Evolutionary conservation across 2,797 vertebrate species (phyloP).

Genomic region (Eleutherodactylus coqui): DNA sequence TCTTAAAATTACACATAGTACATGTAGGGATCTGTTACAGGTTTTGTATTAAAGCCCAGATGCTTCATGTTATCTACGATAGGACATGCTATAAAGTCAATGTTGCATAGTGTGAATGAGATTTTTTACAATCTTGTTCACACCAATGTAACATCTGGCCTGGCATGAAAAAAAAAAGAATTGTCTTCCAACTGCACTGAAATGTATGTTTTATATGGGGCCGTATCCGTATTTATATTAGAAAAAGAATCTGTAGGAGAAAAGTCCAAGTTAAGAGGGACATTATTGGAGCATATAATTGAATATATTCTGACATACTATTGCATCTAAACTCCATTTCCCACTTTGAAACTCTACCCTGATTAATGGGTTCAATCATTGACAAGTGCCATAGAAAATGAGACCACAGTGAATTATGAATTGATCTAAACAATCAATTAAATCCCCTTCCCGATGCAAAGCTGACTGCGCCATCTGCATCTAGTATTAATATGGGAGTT

Average conservation of each 20-base stretch:
- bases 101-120: background rate
- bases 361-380: slow-evolving; percentile 34
- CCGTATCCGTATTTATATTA: background rate
- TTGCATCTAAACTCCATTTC: slow-evolving; percentile 23
- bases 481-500: slow-evolving; percentile 19
- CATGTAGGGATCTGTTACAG: background rate
- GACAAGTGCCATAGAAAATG: slow-evolving; percentile 27
- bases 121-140: background rate
- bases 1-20: too few species aligned
- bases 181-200: background rate
- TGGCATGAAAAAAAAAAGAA: background rate
- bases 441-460: slow-evolving; percentile 17
- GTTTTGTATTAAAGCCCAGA: background rate
- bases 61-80: background rate
- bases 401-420: slow-evolving; percentile 44
- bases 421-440: slow-evolving; percentile 30
- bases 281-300: slow-evolving; percentile 19
- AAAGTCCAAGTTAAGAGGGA: background rate
- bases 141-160: background rate
- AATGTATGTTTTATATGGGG: background rate
- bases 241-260: background rate
- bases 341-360: slow-evolving; percentile 15
- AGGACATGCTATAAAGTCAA: background rate
- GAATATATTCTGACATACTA: background rate
- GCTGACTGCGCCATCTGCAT: slow-evolving; percentile 19